Evolutionary conservation across 2,888 invertebrate genomes (phyloP), one percentile per base, ranked within the genome.

Genomic region (Rotaria socialis): DNA sequence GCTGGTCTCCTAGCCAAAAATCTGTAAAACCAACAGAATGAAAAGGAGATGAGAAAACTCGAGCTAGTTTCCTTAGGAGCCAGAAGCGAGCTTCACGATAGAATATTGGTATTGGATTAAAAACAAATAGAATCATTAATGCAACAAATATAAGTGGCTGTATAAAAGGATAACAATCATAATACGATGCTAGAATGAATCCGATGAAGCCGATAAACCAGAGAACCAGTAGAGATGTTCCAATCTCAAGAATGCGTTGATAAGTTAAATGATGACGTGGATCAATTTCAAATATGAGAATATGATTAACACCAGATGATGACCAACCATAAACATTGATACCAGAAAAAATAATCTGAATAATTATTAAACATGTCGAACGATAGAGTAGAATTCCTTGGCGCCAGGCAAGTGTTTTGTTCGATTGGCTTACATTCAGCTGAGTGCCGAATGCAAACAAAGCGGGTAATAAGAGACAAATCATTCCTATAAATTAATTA

Each of bases 1-100:
- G 93, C 91, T 98, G 98, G 93, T 98, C 97, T 10, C 96, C 97
- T 91, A 98, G 94, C 97, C 97, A 98, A 93, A 98, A 98, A 92
- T 98, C 97, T 43, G 97, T 96, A 84, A 87, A 87, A 24, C 27
- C 60, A 19, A 87, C 85, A n/a, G 22, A 58, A 41, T 87, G 75
- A 84, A 85, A 87, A 22, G 87, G 85, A 19, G 87, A 41, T 11
- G 74, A 3, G 47, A 80, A 85, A 35, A 87, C 88, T 56, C 50
- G 47, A 60, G 50, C 96, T 92, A 96, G 93, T 89, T 96, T 95
- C 91, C 94, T 87, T 85, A 88, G 24, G 56, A 88, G 19, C 97
- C 97, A 98, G 92, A 96, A 96, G 88, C 97, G 92, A 0, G 97
- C 96, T 90, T 96, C 95, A 90, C 96, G 95, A 88, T 96, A 93